A percentile compares a stretch with the other conserved stretches of the same genome.
These are phyloP conservation scores for Perdita meconis DNA, from an alignment of 2,888 invertebrate genomes.

Conservation along the genomic window DNA sequence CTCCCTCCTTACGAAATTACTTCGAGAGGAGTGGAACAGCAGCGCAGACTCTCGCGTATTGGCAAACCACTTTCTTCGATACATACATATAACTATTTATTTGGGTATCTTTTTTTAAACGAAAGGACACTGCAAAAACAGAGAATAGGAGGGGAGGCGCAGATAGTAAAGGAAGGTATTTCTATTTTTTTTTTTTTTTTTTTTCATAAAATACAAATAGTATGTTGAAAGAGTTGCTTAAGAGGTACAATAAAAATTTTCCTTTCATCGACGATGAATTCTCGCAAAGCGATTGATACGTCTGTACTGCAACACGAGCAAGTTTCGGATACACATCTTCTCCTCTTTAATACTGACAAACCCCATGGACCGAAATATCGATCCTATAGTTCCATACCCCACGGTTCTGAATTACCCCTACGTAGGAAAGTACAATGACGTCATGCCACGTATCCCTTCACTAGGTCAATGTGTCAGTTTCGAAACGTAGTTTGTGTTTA, in stretches of 20 bases:
- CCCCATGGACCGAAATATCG: slow-evolving; percentile 80
- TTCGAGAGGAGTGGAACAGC: neutral
- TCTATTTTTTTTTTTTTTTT: too few species aligned
- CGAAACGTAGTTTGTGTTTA: slow-evolving; percentile 9
- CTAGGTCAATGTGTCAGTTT: slow-evolving; percentile 80
- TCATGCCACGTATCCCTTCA: slow-evolving; percentile 78
- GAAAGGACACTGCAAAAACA: neutral
- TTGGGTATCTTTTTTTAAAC: slow-evolving; percentile 5
- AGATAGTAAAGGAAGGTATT: too few species aligned
- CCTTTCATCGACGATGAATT: neutral
- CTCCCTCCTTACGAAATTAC: slow-evolving; percentile 8
- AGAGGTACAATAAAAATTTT: too few species aligned
- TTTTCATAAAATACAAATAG: too few species aligned
- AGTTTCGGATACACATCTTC: slow-evolving; percentile 53
- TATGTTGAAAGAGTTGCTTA: too few species aligned
- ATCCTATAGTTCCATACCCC: slow-evolving; percentile 73
- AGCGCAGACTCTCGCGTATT: slow-evolving; percentile 3
- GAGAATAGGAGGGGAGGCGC: too few species aligned
- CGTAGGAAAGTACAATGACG: slow-evolving; percentile 77
- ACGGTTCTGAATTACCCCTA: slow-evolving; percentile 75
- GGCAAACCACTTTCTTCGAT: neutral
- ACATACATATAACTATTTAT: neutral
- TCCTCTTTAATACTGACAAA: slow-evolving; percentile 75
- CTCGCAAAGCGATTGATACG: neutral
- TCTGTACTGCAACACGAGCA: neutral